These are phyloP conservation scores for Drosophila sturtevanti DNA, from an alignment of 1,140 invertebrate genomes.

Conservation along the genomic window DNA sequence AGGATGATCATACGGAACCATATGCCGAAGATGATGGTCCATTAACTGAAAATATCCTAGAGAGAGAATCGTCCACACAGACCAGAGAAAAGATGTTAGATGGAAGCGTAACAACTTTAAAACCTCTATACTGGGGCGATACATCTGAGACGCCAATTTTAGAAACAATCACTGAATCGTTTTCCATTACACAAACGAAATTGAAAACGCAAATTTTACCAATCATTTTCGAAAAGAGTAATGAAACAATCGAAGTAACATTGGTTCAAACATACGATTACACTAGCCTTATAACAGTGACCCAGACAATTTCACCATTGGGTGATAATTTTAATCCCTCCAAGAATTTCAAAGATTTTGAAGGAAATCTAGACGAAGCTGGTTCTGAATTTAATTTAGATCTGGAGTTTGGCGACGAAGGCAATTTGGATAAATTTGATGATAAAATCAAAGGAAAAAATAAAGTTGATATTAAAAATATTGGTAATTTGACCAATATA, in stretches of 20 bases:
- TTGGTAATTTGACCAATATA: slow-evolving; percentile 32
- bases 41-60: slow-evolving; percentile 93
- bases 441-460: slow-evolving; percentile 80
- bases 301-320: slow-evolving; percentile 93
- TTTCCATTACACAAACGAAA: slow-evolving; percentile 93
- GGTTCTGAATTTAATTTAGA: slow-evolving; percentile 93
- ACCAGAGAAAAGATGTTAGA: slow-evolving; percentile 89
- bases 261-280: slow-evolving; percentile 94
- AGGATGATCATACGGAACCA: slow-evolving; percentile 85
- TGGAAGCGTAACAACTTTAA: slow-evolving; percentile 91
- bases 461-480: slow-evolving; percentile 37
- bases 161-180: slow-evolving; percentile 94
- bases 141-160: slow-evolving; percentile 91
- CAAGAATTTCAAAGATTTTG: slow-evolving; percentile 92
- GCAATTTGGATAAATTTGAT: slow-evolving; percentile 87
- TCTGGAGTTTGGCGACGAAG: slow-evolving; percentile 91
- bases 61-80: slow-evolving; percentile 86
- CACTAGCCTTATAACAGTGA: slow-evolving; percentile 92
- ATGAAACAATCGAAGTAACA: slow-evolving; percentile 89
- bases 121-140: slow-evolving; percentile 89
- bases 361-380: slow-evolving; percentile 92
- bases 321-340: slow-evolving; percentile 87
- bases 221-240: slow-evolving; percentile 86
- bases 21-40: slow-evolving; percentile 85
- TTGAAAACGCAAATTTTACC: slow-evolving; percentile 94